Percentiles rank a stretch among this genome's conserved stretches.
phyloP scores from a whole-genome alignment of 2,888 invertebrate species.

The Agonopterix alstromeriana region DNA sequence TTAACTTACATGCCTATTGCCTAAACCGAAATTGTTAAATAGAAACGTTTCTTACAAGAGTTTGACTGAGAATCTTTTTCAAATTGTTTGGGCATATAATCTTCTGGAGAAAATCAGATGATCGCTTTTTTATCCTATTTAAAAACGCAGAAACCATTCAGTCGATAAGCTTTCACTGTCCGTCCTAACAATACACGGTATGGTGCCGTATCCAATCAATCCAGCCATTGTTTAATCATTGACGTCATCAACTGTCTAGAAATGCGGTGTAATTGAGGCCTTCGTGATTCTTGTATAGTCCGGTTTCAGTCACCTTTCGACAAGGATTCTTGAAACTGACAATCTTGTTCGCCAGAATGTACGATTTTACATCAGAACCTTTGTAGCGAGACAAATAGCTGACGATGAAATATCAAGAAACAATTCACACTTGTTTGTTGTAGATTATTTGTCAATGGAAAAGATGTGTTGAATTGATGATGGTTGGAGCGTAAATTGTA shows the following conservation, averaged over 20 bases:
- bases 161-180: constrained; percentile 37
- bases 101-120: constrained; percentile 7
- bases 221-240: constrained; percentile 43
- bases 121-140: too few relatives aligned
- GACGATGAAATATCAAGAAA: too few relatives aligned
- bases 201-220: constrained; percentile 38
- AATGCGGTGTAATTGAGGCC: constrained; percentile 19
- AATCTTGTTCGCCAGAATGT: too few relatives aligned
- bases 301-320: constrained; percentile 31
- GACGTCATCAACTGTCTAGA: constrained; percentile 37
- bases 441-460: too few relatives aligned
- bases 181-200: constrained; percentile 24
- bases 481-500: constrained; percentile 8
- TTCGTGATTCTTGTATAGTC: constrained; percentile 21
- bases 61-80: too few relatives aligned
- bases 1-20: neutral
- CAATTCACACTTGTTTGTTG: too few relatives aligned
- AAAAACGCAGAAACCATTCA: constrained; percentile 17
- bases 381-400: too few relatives aligned
- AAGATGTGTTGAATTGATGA: too few relatives aligned
- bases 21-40: constrained; percentile 18
- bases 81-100: neutral
- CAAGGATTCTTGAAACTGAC: too few relatives aligned
- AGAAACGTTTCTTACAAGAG: too few relatives aligned
- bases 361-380: too few relatives aligned